phyloP scores from a whole-genome alignment of 2,113 vertebrate species.

The Helogale parvula region DNA sequence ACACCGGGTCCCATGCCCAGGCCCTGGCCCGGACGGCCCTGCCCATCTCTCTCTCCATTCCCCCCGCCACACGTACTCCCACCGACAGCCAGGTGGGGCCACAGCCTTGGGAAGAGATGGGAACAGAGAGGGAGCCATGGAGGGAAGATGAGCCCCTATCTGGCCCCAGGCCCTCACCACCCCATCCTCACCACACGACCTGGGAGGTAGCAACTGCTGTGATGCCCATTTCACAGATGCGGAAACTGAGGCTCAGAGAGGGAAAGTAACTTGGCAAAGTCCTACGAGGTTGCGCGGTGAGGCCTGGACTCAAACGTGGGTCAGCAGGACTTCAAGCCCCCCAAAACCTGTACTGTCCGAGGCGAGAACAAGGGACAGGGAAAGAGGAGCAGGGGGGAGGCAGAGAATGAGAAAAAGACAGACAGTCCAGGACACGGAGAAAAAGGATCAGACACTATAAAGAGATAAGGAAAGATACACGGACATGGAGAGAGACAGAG shows the following conservation, averaged over 20 bases:
- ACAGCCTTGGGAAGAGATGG: background rate
- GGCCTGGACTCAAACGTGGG: background rate
- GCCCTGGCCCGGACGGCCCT: slow-evolving; percentile 29
- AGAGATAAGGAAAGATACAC: background rate
- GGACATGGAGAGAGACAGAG: background rate
- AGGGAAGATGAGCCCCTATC: background rate
- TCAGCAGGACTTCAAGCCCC: background rate
- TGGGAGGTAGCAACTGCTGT: background rate
- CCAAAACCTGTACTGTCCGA: background rate
- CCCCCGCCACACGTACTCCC: background rate
- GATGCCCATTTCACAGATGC: slow-evolving; percentile 68
- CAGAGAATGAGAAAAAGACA: background rate
- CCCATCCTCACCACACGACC: background rate
- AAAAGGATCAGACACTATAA: background rate
- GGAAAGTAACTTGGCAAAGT: background rate
- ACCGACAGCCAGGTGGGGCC: background rate
- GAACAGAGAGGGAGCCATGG: background rate
- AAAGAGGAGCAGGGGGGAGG: background rate
- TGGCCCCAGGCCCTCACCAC: background rate
- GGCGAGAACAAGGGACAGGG: background rate
- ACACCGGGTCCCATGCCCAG: slow-evolving; percentile 67
- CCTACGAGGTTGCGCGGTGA: background rate
- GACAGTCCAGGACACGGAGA: background rate
- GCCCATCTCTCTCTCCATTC: background rate
- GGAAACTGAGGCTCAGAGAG: slow-evolving; percentile 19